phyloP scores from a whole-genome alignment of 2,888 invertebrate genomes.

The Micoletzkya japonica region DNA sequence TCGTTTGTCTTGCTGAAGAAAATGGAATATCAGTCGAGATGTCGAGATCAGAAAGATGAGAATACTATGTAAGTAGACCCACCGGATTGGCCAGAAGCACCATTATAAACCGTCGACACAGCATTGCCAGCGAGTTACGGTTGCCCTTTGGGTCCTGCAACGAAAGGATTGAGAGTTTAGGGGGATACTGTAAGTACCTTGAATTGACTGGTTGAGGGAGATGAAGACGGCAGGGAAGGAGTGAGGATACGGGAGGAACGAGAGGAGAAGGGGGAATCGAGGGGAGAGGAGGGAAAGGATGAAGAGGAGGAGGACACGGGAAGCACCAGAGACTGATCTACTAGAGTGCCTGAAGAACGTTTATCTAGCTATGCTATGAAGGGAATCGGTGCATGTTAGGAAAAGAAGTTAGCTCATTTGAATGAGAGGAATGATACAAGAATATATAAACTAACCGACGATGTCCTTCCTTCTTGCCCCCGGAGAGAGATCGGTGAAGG shows the following conservation, averaged over 20 bases:
- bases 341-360: slow-evolving; percentile 5
- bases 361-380: too few relatives aligned
- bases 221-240: neutral
- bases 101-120: slow-evolving; percentile 63
- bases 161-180: neutral
- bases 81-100: slow-evolving; percentile 60
- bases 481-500: slow-evolving; percentile 49
- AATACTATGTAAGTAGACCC: slow-evolving; percentile 16
- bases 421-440: too few relatives aligned
- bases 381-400: too few relatives aligned
- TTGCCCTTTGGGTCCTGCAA: slow-evolving; percentile 31
- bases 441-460: slow-evolving; percentile 30
- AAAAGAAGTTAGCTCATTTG: too few relatives aligned
- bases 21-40: neutral
- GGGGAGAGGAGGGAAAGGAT: neutral
- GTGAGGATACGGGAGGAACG: slow-evolving; percentile 5
- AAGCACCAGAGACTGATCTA: neutral
- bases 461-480: slow-evolving; percentile 26
- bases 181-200: too few relatives aligned
- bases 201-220: slow-evolving; percentile 15
- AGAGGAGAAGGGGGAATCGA: slow-evolving; percentile 22
- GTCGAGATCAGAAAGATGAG: neutral
- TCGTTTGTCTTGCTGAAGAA: slow-evolving; percentile 52
- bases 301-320: neutral
- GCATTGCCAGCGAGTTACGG: slow-evolving; percentile 58